Base-by-base conservation (phyloP, 2,797 vertebrate genomes). In the Notolabrus celidotus region DNA sequence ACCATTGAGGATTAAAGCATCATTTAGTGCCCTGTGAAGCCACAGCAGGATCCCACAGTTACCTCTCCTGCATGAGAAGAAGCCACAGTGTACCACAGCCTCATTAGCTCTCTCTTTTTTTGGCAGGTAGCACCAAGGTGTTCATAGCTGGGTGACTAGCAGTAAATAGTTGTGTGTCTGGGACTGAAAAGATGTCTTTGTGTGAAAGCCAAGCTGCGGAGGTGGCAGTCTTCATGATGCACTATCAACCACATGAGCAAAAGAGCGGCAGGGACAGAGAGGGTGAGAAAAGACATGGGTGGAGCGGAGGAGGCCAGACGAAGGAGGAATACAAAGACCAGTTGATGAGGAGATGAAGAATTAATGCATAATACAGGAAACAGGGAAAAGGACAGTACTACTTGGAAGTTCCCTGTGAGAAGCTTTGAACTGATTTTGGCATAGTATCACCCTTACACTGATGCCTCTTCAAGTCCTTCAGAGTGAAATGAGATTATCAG, bases 141-240 rank as follows among this genome's bases (percentile, higher is more conserved):
- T 77, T 71, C 22, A 19, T 63, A 60, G 71, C 55, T 55, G 49
- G 34, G 43, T 46, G 53, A 56, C 79, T 74, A 67, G 54, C 64
- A 20, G 77, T 79, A 70, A 92, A 89, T 77, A 77, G 77, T 88
- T 89, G 60, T 60, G 66, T 71, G 79, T 73, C 71, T 82, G 72
- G 51, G 60, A 53, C 74, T 88, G 38, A 85, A 75, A 79, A 83
- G 73, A 79, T 20, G 29, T 55, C 74, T 85, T 85, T 92, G 86
- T 90, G 75, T 45, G 38, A 3, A 56, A 47, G 83, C 89, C 91
- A 88, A 76, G 74, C 55, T 50, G 80, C 7, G 64, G 74, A 85
- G 82, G 71, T 25, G 60, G 69, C 67, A 64, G 41, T 82, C 83
- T 86, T 87, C 68, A 74, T 82, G 76, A 89, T 72, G 74, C 58